Conservation (phyloP, 2,113 vertebrate genomes). For the Dicaeum eximium region DNA sequence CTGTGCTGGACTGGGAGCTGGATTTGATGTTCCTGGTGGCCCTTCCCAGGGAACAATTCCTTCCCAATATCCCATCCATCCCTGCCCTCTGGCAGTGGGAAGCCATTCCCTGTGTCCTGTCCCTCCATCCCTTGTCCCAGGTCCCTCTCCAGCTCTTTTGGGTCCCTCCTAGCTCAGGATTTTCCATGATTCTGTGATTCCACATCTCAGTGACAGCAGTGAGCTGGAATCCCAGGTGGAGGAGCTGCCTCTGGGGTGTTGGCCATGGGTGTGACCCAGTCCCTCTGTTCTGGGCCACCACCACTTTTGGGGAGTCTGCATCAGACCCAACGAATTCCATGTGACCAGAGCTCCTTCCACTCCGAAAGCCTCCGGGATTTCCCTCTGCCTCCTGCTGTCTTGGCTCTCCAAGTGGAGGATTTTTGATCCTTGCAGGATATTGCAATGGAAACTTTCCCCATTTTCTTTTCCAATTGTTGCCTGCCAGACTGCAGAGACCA, state of each 20-base stretch:
- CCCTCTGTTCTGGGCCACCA: neutral
- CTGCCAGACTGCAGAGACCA: neutral
- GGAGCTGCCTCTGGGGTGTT: neutral
- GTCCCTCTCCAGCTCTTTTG: neutral
- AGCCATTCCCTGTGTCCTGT: neutral
- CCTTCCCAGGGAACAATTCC: neutral
- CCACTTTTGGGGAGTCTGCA: neutral
- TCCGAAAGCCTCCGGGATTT: neutral
- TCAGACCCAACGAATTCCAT: no score
- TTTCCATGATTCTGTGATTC: neutral
- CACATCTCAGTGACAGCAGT: fast-evolving
- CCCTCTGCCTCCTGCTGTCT: neutral
- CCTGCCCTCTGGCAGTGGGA: neutral
- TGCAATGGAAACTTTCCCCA: neutral
- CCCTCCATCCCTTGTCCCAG: fast-evolving
- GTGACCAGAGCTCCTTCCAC: neutral
- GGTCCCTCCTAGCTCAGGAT: neutral
- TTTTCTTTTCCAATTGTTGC: neutral
- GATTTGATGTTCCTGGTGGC: neutral
- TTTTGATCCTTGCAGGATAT: neutral
- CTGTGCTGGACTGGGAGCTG: neutral
- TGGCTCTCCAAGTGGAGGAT: fast-evolving
- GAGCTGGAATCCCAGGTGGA: neutral
- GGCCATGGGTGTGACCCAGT: fast-evolving
- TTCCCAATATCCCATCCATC: neutral